Percentiles rank a stretch among this genome's conserved stretches.
These are phyloP conservation scores for Spodoptera litura DNA, from an alignment of 1,140 invertebrate species.

Conservation along the genomic window DNA sequence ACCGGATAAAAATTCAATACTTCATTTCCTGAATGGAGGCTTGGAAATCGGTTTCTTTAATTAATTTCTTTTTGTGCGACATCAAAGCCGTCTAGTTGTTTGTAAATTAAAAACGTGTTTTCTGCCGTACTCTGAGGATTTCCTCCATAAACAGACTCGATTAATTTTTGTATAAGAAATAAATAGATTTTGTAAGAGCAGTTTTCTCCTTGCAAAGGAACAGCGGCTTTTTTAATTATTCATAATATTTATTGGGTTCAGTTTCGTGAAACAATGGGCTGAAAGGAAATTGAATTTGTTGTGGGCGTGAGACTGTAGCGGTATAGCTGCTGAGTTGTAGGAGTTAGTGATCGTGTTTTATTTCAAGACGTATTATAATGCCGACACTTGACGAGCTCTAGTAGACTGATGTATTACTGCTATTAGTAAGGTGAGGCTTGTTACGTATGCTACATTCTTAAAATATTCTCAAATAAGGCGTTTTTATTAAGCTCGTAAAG, in stretches of 20 bases:
- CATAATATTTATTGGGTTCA: constrained; percentile 43
- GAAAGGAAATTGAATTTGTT: constrained; percentile 39
- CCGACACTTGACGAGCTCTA: not conserved
- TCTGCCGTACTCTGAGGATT: constrained; percentile 35
- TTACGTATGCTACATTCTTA: not conserved
- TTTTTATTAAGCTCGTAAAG: not conserved
- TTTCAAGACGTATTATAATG: not conserved
- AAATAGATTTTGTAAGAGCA: constrained; percentile 40
- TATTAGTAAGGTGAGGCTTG: not conserved
- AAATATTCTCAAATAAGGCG: not conserved
- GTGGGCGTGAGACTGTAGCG: not conserved
- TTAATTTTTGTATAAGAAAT: constrained; percentile 45
- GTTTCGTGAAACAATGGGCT: constrained; percentile 36
- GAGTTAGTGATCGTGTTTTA: constrained; percentile 8
- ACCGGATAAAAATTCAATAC: constrained; percentile 51
- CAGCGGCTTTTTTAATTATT: constrained; percentile 43
- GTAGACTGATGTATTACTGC: not conserved
- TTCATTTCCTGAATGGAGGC: constrained; percentile 53
- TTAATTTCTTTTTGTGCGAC: constrained; percentile 44
- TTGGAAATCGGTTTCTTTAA: constrained; percentile 43
- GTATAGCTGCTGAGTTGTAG: not conserved
- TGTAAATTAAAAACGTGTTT: constrained; percentile 75
- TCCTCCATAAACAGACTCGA: constrained; percentile 49
- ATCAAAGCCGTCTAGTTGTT: constrained; percentile 56
- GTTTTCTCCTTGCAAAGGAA: constrained; percentile 5